A percentile compares a stretch with the other conserved stretches of the same genome.
These are phyloP conservation scores for Atta colombica DNA, from an alignment of 1,140 invertebrate species.

Conservation along the genomic window DNA sequence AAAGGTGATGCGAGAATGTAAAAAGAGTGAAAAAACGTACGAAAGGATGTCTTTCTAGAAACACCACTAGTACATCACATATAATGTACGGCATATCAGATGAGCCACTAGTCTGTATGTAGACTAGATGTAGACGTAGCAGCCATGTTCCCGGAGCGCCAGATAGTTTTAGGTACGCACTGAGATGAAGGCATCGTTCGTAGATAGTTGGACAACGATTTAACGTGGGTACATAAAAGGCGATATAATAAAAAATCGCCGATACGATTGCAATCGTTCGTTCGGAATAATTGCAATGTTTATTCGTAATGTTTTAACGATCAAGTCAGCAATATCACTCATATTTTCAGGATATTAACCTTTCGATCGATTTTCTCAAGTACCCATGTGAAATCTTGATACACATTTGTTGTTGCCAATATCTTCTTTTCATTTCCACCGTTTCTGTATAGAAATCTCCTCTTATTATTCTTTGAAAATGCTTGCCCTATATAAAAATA, in stretches of 20 bases:
- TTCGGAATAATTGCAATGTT: neutral
- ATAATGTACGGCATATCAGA: constrained; percentile 85
- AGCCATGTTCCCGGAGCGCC: constrained; percentile 84
- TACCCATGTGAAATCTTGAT: constrained; percentile 75
- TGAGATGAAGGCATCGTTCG: constrained; percentile 84
- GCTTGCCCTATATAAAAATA: constrained; percentile 28
- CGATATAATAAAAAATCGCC: neutral
- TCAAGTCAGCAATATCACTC: neutral
- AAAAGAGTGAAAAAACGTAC: constrained; percentile 69
- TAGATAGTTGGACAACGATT: constrained; percentile 76
- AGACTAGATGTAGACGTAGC: constrained; percentile 86
- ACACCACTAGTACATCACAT: constrained; percentile 84
- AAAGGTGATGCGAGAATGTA: constrained; percentile 64
- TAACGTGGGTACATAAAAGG: constrained; percentile 68
- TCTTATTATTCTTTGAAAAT: constrained; percentile 47
- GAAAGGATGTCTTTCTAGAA: constrained; percentile 77
- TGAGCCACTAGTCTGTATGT: constrained; percentile 84
- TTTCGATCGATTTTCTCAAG: constrained; percentile 26
- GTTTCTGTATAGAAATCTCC: constrained; percentile 45
- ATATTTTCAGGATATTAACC: neutral
- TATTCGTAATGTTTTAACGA: constrained; percentile 9
- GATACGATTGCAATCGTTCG: neutral
- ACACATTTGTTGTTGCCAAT: constrained; percentile 67
- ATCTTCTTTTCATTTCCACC: constrained; percentile 49
- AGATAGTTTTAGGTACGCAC: constrained; percentile 86